Percentiles rank a stretch among this genome's conserved stretches.
phyloP scores from a whole-genome alignment of 2,888 invertebrate species.

The Pseudococcus jackbeardsleyi region DNA sequence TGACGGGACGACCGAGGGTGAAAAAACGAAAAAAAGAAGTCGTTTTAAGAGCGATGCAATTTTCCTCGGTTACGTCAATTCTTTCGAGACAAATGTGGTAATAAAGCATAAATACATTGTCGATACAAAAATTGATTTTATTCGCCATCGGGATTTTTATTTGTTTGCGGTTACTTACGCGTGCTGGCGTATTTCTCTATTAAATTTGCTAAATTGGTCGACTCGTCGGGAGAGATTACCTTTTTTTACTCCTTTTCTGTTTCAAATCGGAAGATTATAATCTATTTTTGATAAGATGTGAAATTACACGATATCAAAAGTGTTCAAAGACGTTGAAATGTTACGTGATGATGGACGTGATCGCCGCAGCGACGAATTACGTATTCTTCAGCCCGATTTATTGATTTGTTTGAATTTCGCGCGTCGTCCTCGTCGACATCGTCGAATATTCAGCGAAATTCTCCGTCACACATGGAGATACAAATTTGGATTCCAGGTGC shows the following conservation, averaged over 20 bases:
- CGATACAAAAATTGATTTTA: slow-evolving; percentile 12
- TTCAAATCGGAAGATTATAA: neutral
- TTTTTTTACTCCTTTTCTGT: neutral
- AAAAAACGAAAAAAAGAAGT: neutral
- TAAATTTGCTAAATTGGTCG: neutral
- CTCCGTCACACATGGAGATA: neutral
- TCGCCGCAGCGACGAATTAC: neutral
- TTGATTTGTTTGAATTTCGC: neutral
- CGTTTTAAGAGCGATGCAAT: neutral
- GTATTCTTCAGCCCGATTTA: neutral
- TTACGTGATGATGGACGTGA: neutral
- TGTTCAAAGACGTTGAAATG: neutral
- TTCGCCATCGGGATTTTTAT: neutral
- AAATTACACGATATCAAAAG: neutral
- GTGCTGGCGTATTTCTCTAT: neutral
- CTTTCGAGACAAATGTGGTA: neutral
- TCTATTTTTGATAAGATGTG: neutral
- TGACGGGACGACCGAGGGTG: neutral
- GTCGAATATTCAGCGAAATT: neutral
- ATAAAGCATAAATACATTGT: neutral
- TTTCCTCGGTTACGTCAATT: slow-evolving; percentile 28
- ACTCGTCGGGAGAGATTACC: no score
- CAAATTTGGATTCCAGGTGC: neutral
- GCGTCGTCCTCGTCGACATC: neutral
- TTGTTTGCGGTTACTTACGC: neutral